Evolutionary conservation across 2,888 invertebrate species (phyloP), one percentile per base, ranked within the genome.

Genomic region (Dyspetes luteomarginatus): DNA sequence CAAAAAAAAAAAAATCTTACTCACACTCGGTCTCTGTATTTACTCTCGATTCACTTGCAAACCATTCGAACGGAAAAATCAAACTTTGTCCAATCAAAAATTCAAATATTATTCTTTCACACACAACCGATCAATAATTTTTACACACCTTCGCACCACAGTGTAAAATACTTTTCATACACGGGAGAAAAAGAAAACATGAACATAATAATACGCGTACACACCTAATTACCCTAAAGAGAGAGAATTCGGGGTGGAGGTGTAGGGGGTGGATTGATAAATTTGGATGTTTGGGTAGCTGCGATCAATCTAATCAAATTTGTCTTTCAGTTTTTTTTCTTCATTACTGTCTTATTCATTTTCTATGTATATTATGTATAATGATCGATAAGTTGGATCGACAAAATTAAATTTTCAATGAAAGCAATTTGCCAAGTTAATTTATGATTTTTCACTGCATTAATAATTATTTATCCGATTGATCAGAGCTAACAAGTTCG

Each of bases 111-210:
- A 74, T 86, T 79, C 85, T 86, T 86, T 86, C 87, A 88, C 86
- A 87, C 86, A 85, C 87, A 87, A 88, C 84, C 86, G 82, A 88
- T 88, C 86, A 85, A 86, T 85, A 87, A 85, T 83, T 83, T 85
- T 83, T 78, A 89, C 86, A 85, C 88, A 88, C 78, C 82, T 82
- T 72, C 86, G 84, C 86, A 86, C 62, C 62, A 85, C 82, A 84
- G 81, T 85, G 85, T 83, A 86, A 88, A 86, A 77, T 28, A 30
- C 64, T 84, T 55, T 85, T 85, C 87, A 86, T 85, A 86, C 87
- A 85, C 83, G n/a, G 30, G 24, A 56, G 36, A 22, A 65, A 55
- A 24, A 26, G 19, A 22, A 12, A 9, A n/a, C 9, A 52, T 17
- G 83, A 83, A 41, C 48, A 19, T 58, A 48, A 48, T 60, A 73